Percentiles rank a stretch among this genome's conserved stretches.
phyloP scores from a whole-genome alignment of 2,113 vertebrate genomes.

The Crotalus tigris region DNA sequence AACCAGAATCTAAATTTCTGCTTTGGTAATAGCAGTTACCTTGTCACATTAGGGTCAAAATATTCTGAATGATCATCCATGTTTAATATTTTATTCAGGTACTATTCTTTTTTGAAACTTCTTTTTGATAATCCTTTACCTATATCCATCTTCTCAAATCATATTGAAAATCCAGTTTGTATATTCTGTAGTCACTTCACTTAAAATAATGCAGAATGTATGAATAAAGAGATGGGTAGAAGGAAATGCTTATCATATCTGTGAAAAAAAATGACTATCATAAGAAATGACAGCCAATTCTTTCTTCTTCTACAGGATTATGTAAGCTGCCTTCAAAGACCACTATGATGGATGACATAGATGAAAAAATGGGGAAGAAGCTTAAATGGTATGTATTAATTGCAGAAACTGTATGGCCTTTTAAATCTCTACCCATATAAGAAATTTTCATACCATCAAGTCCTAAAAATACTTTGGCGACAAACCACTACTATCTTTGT shows the following conservation, averaged over 20 bases:
- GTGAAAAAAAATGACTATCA: neutral
- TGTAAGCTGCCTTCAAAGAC: conserved; percentile 66
- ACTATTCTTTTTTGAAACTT: no score
- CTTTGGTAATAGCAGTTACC: neutral
- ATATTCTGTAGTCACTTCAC: neutral
- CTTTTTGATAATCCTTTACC: neutral
- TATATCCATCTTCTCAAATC: neutral
- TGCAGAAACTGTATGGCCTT: neutral
- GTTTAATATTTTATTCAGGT: neutral
- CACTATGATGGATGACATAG: conserved; percentile 73
- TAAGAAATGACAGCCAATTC: neutral
- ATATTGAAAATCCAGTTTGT: neutral
- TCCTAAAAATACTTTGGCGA: neutral
- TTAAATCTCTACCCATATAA: neutral
- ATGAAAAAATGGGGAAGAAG: conserved; percentile 69
- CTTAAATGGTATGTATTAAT: conserved; percentile 65
- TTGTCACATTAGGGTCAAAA: neutral
- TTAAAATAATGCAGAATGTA: neutral
- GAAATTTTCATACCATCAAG: neutral
- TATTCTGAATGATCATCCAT: no score
- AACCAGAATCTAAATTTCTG: neutral
- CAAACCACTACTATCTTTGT: neutral
- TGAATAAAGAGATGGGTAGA: neutral
- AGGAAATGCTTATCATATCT: no score
- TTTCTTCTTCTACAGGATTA: conserved; percentile 62